Percentiles rank a stretch among this genome's conserved stretches.
phyloP scores from a whole-genome alignment of 2,888 invertebrate genomes.

The Coremacera marginata region DNA sequence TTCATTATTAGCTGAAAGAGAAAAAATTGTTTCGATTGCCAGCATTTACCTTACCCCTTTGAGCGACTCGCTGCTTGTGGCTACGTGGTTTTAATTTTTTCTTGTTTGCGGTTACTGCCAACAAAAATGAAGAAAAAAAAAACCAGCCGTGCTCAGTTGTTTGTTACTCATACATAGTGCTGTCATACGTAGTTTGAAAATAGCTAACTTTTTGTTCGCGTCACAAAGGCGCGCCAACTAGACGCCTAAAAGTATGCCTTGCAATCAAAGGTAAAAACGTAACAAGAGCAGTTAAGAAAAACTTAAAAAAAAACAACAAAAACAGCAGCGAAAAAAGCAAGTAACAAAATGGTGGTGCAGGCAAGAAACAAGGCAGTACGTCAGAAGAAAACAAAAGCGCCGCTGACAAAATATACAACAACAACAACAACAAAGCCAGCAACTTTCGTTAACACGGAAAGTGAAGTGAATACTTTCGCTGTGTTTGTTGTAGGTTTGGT shows the following conservation, averaged over 20 bases:
- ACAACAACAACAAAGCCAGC: conserved; percentile 1
- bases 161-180: background rate
- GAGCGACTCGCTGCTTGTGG: conserved; percentile 1
- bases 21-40: background rate
- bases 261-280: conserved; percentile 10
- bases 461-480: conserved; percentile 37
- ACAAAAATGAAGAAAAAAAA: background rate
- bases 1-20: conserved; percentile 1
- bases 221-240: conserved; percentile 51
- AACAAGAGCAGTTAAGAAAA: background rate
- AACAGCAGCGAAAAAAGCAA: background rate
- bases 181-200: conserved; percentile 17
- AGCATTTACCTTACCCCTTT: conserved; percentile 26
- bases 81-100: background rate
- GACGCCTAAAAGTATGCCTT: conserved; percentile 51
- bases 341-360: background rate
- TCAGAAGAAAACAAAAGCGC: background rate
- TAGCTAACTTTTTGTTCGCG: conserved; percentile 36
- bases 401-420: conserved; percentile 2
- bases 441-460: conserved; percentile 37
- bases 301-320: background rate
- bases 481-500: conserved; percentile 30
- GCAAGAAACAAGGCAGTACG: background rate
- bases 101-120: background rate
- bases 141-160: background rate